Base-by-base conservation (phyloP, 2,888 invertebrate genomes). In the Ophioninae sp. region DNA sequence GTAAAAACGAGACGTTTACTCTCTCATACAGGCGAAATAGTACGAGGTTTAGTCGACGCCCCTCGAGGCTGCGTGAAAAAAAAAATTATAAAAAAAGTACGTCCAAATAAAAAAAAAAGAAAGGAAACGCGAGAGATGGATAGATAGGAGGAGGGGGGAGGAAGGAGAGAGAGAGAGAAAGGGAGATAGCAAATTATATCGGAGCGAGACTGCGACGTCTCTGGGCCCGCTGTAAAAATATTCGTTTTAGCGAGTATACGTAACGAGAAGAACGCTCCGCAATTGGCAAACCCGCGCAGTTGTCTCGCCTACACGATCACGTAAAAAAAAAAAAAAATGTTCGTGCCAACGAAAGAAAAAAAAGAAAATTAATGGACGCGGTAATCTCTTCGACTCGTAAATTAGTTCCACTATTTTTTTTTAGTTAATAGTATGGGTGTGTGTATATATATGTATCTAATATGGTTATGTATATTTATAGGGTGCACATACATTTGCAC, bases 141-240 rank as follows among this genome's bases (percentile, higher is more conserved):
- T 59, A 59, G 59, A 20, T 59, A 20, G 41, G 6, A 0, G 17
- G 3, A 20, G 10, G 10, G 65, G 7, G 39, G 8, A 13, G 17
- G 68, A 13, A 37, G 57, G 64, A 56, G 8, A 37, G 8, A 70
- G 57, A 83, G 64, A 67, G 57, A 77, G 65, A 0, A 37, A 83
- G 50, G 5, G 13, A 44, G 37, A 39, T 10, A 44, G 44, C 21
- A 61, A 72, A 59, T 20, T 67, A 65, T 56, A 39, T n/a, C 44
- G 76, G n/a, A 68, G 61, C 50, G 77, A 77, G 77, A 77, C 68
- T 65, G 70, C 72, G 57, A 72, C 41, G 82, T 67, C 70, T 82
- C 65, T 69, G 76, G 79, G 41, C 77, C 50, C 57, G 73, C 77
- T 80, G 73, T 61, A 73, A 83, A 83, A 83, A 83, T 65, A 83